A percentile compares a stretch with the other conserved stretches of the same genome.
These are phyloP conservation scores for Heteromurus nitidus DNA, from an alignment of 2,888 invertebrate genomes.

Conservation along the genomic window DNA sequence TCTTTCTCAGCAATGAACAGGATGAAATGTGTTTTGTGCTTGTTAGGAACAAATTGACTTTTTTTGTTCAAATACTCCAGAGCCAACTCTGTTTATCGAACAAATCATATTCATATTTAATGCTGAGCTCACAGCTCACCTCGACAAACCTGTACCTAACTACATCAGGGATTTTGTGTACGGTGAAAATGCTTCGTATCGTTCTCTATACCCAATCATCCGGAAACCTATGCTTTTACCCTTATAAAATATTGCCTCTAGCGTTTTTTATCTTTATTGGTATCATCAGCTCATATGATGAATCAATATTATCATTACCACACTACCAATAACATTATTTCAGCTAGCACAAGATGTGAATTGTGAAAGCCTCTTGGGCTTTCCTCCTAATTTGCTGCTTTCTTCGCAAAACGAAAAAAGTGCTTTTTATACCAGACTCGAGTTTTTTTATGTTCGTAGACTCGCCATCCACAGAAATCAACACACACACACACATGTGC, in stretches of 20 bases:
- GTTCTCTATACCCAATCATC: too few species aligned
- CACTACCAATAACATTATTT: background rate
- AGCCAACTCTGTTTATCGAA: too few species aligned
- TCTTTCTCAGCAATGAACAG: too few species aligned
- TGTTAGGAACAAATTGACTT: too few species aligned
- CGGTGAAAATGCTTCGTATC: background rate
- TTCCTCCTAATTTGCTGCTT: slow-evolving; percentile 1
- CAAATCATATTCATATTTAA: background rate
- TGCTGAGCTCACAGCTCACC: too few species aligned
- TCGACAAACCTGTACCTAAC: too few species aligned
- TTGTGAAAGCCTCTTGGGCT: background rate
- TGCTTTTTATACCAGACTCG: background rate
- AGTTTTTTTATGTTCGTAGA: background rate
- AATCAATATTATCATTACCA: slow-evolving; percentile 19
- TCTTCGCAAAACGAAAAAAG: background rate
- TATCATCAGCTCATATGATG: background rate
- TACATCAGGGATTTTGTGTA: background rate
- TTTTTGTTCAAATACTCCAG: too few species aligned
- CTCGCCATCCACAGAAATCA: background rate
- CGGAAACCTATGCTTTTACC: too few species aligned
- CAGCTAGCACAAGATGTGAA: background rate
- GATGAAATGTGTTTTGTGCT: background rate
- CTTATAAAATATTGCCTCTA: background rate
- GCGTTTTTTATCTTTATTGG: background rate
- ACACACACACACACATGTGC: background rate